phyloP scores from a whole-genome alignment of 2,888 invertebrate species.

The Priocnemis perturbator region DNA sequence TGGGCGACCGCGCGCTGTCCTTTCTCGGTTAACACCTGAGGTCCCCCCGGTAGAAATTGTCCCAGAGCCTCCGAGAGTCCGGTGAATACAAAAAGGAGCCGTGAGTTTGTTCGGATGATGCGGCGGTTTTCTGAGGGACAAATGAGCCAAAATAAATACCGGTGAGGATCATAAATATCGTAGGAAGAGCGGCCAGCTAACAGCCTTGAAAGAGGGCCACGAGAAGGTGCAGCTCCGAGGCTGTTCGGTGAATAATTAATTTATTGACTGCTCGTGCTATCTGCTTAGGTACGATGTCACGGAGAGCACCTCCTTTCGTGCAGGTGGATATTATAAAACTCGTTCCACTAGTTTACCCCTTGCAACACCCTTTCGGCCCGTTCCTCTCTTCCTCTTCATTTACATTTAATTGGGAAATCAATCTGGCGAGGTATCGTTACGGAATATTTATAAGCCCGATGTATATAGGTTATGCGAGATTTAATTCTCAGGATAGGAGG shows the following conservation, averaged over 20 bases:
- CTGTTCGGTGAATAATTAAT: constrained; percentile 20
- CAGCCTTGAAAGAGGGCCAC: constrained; percentile 25
- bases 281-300: constrained; percentile 38
- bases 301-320: constrained; percentile 28
- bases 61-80: neutral
- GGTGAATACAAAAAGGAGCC: constrained; percentile 9
- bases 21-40: constrained; percentile 1
- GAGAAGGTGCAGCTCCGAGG: constrained; percentile 8
- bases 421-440: constrained; percentile 56
- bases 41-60: no score
- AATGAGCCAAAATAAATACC: constrained; percentile 42
- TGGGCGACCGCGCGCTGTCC: neutral
- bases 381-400: constrained; percentile 45
- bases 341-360: constrained; percentile 42
- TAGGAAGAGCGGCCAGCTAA: constrained; percentile 21
- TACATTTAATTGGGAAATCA: constrained; percentile 60
- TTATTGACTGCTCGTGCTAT: constrained; percentile 18
- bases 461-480: constrained; percentile 45
- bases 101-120: constrained; percentile 5
- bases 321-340: constrained; percentile 53
- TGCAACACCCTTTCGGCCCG: constrained; percentile 16
- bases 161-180: constrained; percentile 40
- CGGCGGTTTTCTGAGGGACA: constrained; percentile 30
- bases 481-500: constrained; percentile 51
- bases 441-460: constrained; percentile 56